Conservation (phyloP, 2,113 vertebrate genomes). For the Siphamia tubifer region DNA sequence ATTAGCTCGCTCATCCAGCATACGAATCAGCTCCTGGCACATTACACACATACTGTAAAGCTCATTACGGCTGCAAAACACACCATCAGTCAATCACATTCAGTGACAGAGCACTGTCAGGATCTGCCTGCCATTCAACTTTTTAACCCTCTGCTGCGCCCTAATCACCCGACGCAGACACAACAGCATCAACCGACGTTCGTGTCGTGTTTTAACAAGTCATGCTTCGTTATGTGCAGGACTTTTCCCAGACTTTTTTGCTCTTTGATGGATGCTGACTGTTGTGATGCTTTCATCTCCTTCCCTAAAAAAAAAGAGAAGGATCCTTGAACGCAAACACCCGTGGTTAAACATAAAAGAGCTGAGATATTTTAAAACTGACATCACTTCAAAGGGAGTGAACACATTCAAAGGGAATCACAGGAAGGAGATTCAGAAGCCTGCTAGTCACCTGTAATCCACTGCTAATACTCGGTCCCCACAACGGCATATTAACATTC, state of each 20-base stretch:
- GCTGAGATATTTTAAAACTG: constrained; percentile 72
- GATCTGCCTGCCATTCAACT: constrained; percentile 44
- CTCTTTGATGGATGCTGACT: constrained; percentile 61
- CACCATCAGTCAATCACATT: constrained; percentile 62
- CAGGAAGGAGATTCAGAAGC: constrained; percentile 68
- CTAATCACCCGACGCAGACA: constrained; percentile 33
- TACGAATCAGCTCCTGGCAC: constrained; percentile 60
- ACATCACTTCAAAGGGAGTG: constrained; percentile 74
- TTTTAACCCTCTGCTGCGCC: constrained; percentile 36
- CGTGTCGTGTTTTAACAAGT: constrained; percentile 55
- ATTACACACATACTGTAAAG: constrained; percentile 66
- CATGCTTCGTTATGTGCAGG: constrained; percentile 49
- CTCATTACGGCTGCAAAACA: constrained; percentile 63
- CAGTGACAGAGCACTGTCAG: constrained; percentile 29
- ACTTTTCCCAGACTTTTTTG: constrained; percentile 54
- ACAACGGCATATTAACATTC: constrained; percentile 52
- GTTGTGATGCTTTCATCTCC: constrained; percentile 66
- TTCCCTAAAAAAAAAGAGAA: neutral
- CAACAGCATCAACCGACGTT: constrained; percentile 27
- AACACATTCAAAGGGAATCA: constrained; percentile 73
- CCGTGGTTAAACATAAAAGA: constrained; percentile 73
- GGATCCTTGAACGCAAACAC: constrained; percentile 62
- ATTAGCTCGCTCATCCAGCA: constrained; percentile 67
- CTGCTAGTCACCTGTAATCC: constrained; percentile 76
- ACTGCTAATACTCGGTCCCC: constrained; percentile 67